Evolutionary conservation across 2,113 vertebrate species (phyloP).

Genomic region (Pedionomus torquatus): DNA sequence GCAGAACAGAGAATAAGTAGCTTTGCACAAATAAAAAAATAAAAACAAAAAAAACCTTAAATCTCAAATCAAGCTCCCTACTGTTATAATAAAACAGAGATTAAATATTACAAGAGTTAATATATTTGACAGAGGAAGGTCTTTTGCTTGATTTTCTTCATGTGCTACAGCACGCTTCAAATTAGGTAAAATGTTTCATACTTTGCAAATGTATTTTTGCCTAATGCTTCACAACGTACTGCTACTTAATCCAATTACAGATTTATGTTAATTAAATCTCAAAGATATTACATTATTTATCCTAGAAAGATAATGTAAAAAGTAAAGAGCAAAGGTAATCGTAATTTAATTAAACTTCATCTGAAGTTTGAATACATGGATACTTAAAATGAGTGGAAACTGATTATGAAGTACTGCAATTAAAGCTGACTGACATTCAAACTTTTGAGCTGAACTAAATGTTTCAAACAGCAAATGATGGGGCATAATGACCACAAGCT

Average conservation of each 20-base stretch:
- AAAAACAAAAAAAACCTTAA: not conserved
- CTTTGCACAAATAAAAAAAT: slow-evolving; percentile 42
- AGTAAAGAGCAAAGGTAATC: slow-evolving; percentile 33
- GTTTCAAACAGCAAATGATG: not conserved
- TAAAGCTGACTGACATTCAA: not conserved
- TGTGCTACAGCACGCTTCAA: not conserved
- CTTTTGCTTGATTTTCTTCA: not conserved
- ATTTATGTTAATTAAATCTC: not conserved
- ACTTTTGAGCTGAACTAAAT: not conserved
- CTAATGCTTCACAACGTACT: slow-evolving; percentile 15
- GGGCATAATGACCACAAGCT: not conserved
- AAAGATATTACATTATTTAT: not conserved
- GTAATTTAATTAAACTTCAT: slow-evolving; percentile 24
- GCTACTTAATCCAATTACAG: slow-evolving; percentile 26
- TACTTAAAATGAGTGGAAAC: slow-evolving; percentile 5
- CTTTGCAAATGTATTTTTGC: slow-evolving; percentile 26
- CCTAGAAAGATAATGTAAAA: slow-evolving; percentile 18
- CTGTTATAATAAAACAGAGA: slow-evolving; percentile 8
- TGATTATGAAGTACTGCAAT: not conserved
- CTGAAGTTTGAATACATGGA: not conserved
- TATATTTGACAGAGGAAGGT: slow-evolving; percentile 8
- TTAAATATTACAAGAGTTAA: not conserved
- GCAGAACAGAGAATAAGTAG: slow-evolving; percentile 68
- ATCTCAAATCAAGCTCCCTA: slow-evolving; percentile 46
- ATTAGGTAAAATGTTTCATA: slow-evolving; percentile 1